Conservation (phyloP, 2,888 invertebrate species). For the Maniola hyperantus region DNA sequence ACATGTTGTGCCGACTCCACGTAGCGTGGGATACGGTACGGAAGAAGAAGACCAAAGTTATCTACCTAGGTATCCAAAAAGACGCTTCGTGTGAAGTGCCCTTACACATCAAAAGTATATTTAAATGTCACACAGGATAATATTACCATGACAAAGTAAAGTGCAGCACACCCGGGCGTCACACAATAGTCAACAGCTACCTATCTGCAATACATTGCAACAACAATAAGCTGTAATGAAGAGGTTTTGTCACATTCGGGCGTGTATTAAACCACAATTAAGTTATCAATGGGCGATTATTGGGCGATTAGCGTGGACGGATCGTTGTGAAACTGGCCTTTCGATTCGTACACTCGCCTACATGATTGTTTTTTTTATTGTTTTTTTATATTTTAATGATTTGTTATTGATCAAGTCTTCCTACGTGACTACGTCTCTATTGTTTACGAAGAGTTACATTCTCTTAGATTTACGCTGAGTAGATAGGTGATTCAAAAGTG, state of each 20-base stretch:
- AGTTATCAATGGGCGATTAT: slow-evolving; percentile 73
- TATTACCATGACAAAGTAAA: slow-evolving; percentile 24
- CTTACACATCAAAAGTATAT: slow-evolving; percentile 13
- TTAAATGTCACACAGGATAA: background rate
- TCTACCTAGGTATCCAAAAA: too few relatives aligned
- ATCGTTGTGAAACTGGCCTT: slow-evolving; percentile 45
- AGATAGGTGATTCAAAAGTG: too few relatives aligned
- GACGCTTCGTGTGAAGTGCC: too few relatives aligned
- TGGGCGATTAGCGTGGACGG: slow-evolving; percentile 65
- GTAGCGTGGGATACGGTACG: too few relatives aligned
- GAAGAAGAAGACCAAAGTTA: too few relatives aligned
- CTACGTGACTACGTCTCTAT: too few relatives aligned
- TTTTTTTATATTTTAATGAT: background rate
- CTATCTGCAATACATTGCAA: slow-evolving; percentile 67
- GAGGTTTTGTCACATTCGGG: slow-evolving; percentile 73
- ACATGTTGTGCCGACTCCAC: too few relatives aligned
- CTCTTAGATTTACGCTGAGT: too few relatives aligned
- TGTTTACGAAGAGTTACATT: too few relatives aligned
- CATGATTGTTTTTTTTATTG: slow-evolving; percentile 24
- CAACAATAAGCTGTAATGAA: slow-evolving; percentile 68
- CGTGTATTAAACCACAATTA: slow-evolving; percentile 74
- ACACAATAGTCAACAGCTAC: slow-evolving; percentile 52
- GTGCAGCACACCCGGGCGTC: slow-evolving; percentile 35
- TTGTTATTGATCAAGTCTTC: background rate
- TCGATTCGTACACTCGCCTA: slow-evolving; percentile 40